Conservation (phyloP, 2,888 invertebrate species). For the Saturnia japonica region DNA sequence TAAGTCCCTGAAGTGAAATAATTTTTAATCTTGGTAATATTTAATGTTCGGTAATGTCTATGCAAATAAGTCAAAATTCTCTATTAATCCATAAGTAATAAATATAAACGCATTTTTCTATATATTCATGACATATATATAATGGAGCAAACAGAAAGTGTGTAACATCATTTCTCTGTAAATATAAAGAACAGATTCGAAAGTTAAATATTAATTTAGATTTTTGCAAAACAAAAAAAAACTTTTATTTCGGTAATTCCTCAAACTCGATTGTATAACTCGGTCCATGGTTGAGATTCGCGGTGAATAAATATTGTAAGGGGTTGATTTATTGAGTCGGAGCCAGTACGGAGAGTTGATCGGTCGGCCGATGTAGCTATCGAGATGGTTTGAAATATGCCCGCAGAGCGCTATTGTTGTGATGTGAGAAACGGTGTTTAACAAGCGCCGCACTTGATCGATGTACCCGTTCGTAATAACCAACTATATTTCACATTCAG, state of each 20-base stretch:
- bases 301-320: conserved; percentile 80
- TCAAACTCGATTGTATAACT: conserved; percentile 47
- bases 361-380: conserved; percentile 73
- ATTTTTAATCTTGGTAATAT: no score
- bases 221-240: no score
- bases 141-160: no score
- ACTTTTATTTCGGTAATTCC: conserved; percentile 1
- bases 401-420: conserved; percentile 76
- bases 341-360: conserved; percentile 66
- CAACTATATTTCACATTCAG: conserved; percentile 56
- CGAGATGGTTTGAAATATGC: conserved; percentile 79
- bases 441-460: conserved; percentile 73
- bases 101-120: no score
- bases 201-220: no score
- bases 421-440: conserved; percentile 81
- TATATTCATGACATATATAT: no score
- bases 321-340: conserved; percentile 76
- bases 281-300: conserved; percentile 60
- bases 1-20: no score
- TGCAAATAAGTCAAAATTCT: no score
- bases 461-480: conserved; percentile 64
- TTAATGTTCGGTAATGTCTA: no score
- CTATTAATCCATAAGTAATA: no score
- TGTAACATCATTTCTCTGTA: no score
- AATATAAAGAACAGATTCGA: no score